These are phyloP conservation scores for Vultur gryphus DNA, from an alignment of 2,797 vertebrate genomes.

Conservation along the genomic window DNA sequence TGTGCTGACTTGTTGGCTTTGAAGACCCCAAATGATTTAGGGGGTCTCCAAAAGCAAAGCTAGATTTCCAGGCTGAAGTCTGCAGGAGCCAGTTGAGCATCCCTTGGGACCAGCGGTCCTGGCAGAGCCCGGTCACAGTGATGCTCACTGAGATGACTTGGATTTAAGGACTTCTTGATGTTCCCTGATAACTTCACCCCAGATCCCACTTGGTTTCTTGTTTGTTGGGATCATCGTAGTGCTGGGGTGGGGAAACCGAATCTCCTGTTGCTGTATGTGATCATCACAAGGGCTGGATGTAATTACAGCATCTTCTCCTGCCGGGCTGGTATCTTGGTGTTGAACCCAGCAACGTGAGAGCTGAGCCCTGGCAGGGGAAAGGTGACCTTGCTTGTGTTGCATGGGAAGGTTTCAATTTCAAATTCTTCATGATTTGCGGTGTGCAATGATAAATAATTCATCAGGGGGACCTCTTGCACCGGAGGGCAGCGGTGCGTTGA, in stretches of 20 bases:
- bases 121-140: fast-evolving
- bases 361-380: background rate
- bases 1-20: background rate
- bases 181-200: background rate
- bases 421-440: background rate
- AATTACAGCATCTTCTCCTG: background rate
- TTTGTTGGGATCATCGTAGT: background rate
- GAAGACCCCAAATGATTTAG: background rate
- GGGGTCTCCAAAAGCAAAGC: background rate
- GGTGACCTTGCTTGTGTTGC: background rate
- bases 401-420: background rate
- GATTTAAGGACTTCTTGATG: background rate
- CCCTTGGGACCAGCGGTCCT: background rate
- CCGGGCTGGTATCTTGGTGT: fast-evolving
- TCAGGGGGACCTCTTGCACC: background rate
- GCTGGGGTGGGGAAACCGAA: background rate
- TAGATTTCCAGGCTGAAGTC: background rate
- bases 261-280: background rate
- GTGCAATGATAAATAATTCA: background rate
- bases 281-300: background rate
- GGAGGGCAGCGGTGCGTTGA: fast-evolving
- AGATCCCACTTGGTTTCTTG: background rate
- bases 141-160: background rate
- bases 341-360: fast-evolving
- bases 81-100: background rate